A percentile compares a stretch with the other conserved stretches of the same genome.
These are phyloP conservation scores for Callipepla squamata DNA, from an alignment of 2,113 vertebrate genomes.

Conservation along the genomic window DNA sequence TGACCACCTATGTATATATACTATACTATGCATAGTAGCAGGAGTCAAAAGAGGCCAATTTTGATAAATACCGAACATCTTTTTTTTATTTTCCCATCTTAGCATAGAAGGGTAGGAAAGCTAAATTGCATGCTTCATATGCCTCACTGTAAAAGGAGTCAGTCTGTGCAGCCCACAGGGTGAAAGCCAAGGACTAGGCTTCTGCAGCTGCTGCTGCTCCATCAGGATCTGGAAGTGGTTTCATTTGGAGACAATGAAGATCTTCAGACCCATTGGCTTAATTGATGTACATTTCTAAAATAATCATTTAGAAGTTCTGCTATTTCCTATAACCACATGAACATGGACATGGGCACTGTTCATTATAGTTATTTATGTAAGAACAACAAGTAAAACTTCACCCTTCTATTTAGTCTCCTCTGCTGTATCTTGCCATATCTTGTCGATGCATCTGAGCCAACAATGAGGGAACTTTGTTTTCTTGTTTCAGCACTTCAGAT, in stretches of 20 bases:
- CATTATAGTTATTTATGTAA: background rate
- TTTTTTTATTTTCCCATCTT: background rate
- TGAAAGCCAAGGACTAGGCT: background rate
- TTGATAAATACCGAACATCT: background rate
- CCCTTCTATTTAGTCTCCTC: background rate
- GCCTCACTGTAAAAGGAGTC: background rate
- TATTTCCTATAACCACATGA: background rate
- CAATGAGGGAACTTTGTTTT: slow-evolving; percentile 8
- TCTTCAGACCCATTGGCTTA: background rate
- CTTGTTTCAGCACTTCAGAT: slow-evolving; percentile 42
- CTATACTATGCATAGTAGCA: background rate
- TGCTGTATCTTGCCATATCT: slow-evolving; percentile 23
- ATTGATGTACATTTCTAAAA: background rate
- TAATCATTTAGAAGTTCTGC: background rate
- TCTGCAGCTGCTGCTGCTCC: background rate
- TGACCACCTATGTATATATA: background rate
- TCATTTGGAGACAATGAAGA: background rate
- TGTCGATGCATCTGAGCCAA: slow-evolving; percentile 2
- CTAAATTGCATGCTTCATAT: background rate
- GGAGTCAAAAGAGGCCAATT: background rate
- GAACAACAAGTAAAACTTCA: background rate
- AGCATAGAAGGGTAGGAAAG: background rate
- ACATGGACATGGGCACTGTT: background rate
- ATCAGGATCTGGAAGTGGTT: background rate
- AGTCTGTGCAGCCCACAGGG: background rate